Evolutionary conservation across 2,888 invertebrate species (phyloP), one percentile per base, ranked within the genome.

Genomic region (Thelaira solivaga): DNA sequence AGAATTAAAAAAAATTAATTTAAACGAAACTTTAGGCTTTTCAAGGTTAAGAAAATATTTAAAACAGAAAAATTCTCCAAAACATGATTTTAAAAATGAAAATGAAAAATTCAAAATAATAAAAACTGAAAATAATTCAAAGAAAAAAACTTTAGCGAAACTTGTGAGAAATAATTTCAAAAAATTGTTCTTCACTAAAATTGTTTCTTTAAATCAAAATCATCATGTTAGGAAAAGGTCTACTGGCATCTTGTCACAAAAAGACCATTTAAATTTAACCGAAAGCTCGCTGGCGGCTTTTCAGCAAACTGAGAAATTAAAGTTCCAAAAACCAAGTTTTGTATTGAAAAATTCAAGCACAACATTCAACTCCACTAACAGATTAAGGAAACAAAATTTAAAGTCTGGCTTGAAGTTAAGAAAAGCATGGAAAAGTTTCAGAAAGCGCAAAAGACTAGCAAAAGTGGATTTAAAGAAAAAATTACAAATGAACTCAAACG

Each of bases 151-250:
- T 34, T 8, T 34, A 20, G 3, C 43, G 10, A 10, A 43, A 18
- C 0, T 20, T 20, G 0, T 11, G 4, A 11, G 11, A 45, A 4
- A 11, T 0, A 2, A 43, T 11, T 43, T 22, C 4, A 22, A 20
- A 20, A 22, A 45, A n/a, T n/a, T n/a, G n/a, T n/a, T n/a, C n/a
- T n/a, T n/a, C n/a, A n/a, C n/a, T n/a, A n/a, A n/a, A n/a, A n/a
- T n/a, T n/a, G n/a, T n/a, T n/a, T n/a, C n/a, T n/a, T 45, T 8
- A 41, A 2, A 8, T 2, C 4, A 16, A 53, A 53, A n/a, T n/a
- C 72, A 68, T 68, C 57, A 11, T 10, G 1, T 72, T 10, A 55
- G 18, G 7, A 77, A 77, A 64, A 47, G 77, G 64, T 77, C 77
- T 8, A 7, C 11, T 18, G 16, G 8, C 0, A 2, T 1, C 8